Percentiles rank a stretch among this genome's conserved stretches.
Evolutionary conservation across 30 jellyfish, hydroid and myxozoan species (phyloP).

Genomic region (Chironex yamaguchii): DNA sequence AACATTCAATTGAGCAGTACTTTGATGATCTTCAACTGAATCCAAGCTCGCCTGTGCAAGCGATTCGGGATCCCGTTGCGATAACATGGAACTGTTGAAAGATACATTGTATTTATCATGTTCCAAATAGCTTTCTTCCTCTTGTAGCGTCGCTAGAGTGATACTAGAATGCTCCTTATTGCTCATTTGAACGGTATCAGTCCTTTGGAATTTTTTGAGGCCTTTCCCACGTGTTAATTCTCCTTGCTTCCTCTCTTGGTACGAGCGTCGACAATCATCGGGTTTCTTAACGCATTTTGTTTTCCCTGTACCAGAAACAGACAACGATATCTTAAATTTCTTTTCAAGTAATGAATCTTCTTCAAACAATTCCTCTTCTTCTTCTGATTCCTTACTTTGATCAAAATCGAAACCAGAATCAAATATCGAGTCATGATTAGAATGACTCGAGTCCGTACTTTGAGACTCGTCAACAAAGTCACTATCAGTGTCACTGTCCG

Average conservation of each 20-base stretch:
- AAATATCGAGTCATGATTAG: not conserved
- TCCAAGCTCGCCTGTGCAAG: too few species aligned
- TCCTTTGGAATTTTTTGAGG: too few species aligned
- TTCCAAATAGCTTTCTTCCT: too few species aligned
- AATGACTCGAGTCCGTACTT: not conserved
- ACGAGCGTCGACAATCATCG: too few species aligned
- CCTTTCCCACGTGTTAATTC: not conserved
- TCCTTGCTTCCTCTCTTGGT: not conserved
- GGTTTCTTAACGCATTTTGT: too few species aligned
- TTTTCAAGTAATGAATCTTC: not conserved
- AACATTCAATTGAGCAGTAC: too few species aligned
- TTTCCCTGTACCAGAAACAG: not conserved
- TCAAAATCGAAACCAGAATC: slow-evolving; percentile 46
- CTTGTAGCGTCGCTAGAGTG: too few species aligned
- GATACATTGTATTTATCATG: too few species aligned
- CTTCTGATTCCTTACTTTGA: slow-evolving; percentile 20
- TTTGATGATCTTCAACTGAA: too few species aligned
- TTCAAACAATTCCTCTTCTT: slow-evolving; percentile 11
- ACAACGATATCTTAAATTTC: not conserved
- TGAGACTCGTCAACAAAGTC: slow-evolving; percentile 16
- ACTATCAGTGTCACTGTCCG: not conserved
- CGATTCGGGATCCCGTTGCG: not conserved
- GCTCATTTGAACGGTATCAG: too few species aligned
- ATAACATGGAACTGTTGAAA: too few species aligned
- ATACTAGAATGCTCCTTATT: too few species aligned